phyloP scores from a whole-genome alignment of 2,888 invertebrate genomes.

The Caenorhabditis sp. region DNA sequence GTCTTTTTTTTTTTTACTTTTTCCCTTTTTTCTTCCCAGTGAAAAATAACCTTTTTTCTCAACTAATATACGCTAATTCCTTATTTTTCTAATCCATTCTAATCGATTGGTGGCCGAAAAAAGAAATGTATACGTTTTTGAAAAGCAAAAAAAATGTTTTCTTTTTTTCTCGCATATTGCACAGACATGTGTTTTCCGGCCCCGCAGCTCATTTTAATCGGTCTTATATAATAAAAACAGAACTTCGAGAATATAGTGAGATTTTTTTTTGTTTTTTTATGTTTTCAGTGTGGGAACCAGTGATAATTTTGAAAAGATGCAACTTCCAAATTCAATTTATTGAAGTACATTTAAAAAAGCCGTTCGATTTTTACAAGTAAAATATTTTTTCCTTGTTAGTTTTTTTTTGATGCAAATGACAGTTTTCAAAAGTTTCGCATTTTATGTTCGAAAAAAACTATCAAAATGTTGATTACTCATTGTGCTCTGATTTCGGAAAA shows the following conservation, averaged over 20 bases:
- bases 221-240: background rate
- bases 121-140: background rate
- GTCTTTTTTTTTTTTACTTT: background rate
- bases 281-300: background rate
- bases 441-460: too few species aligned
- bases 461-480: too few species aligned
- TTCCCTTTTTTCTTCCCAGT: background rate
- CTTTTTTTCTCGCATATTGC: background rate
- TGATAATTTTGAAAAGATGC: too few species aligned
- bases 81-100: background rate
- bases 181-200: constrained; percentile 29
- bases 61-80: background rate
- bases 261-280: too few species aligned
- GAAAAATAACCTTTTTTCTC: background rate
- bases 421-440: too few species aligned
- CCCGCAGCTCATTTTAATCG: constrained; percentile 32
- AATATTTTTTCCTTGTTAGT: too few species aligned
- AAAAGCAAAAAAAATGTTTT: background rate
- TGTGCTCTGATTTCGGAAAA: too few species aligned
- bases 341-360: too few species aligned
- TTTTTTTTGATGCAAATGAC: too few species aligned
- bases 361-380: too few species aligned
- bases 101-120: background rate
- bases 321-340: too few species aligned
- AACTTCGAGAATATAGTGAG: background rate